These are phyloP conservation scores for Phrynocephalus versicolor DNA, from an alignment of 2,113 vertebrate genomes.

Conservation along the genomic window DNA sequence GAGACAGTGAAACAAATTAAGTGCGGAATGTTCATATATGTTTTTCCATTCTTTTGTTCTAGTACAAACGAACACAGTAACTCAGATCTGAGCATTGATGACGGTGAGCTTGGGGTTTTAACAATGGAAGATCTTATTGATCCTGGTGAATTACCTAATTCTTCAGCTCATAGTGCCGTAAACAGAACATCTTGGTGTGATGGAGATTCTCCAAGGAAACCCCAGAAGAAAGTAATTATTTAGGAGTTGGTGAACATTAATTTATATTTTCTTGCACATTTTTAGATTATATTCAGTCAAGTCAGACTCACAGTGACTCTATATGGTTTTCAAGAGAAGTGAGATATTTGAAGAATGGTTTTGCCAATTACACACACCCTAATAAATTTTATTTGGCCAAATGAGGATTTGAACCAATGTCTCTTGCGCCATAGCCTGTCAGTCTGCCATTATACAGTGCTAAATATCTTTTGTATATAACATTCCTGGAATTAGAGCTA, in stretches of 20 bases:
- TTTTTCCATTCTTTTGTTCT: constrained; percentile 46
- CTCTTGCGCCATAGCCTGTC: too few species aligned
- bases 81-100: constrained; percentile 44
- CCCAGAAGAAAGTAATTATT: constrained; percentile 69
- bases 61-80: constrained; percentile 56
- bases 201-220: constrained; percentile 61
- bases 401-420: too few species aligned
- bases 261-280: background rate
- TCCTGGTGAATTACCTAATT: constrained; percentile 49
- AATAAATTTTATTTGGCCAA: too few species aligned
- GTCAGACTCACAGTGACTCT: too few species aligned
- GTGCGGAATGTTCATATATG: constrained; percentile 22
- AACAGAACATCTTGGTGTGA: constrained; percentile 41
- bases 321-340: too few species aligned
- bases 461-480: background rate
- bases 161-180: constrained; percentile 51
- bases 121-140: constrained; percentile 70
- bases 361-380: too few species aligned
- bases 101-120: constrained; percentile 56
- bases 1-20: constrained; percentile 10
- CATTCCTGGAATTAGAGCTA: background rate
- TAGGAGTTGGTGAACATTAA: background rate
- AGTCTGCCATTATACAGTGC: too few species aligned
- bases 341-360: too few species aligned
- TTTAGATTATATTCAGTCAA: too few species aligned